Conservation (phyloP, 2,797 vertebrate species). For the Microctenopoma steveboyesi region DNA sequence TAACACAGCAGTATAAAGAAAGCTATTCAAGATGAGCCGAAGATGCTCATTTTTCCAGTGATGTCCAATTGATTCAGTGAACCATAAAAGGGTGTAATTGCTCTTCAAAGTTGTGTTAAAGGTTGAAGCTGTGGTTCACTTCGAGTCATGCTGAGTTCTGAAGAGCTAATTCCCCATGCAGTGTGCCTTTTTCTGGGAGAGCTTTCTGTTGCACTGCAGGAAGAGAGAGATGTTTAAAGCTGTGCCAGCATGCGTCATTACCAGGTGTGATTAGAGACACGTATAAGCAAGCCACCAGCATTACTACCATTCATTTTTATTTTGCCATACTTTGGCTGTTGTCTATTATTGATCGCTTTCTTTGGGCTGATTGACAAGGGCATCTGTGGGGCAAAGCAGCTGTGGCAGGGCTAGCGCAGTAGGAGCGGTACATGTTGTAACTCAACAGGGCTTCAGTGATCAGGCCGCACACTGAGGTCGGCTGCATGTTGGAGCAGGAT, state of each 20-base stretch:
- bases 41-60: conserved; percentile 42
- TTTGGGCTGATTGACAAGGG: conserved; percentile 51
- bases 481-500: conserved; percentile 23
- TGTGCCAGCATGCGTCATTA: conserved; percentile 33
- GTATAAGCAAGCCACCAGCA: conserved; percentile 9
- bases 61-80: conserved; percentile 42
- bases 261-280: conserved; percentile 34
- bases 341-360: conserved; percentile 31
- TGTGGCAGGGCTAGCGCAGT: conserved; percentile 20
- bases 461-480: conserved; percentile 46
- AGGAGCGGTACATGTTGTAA: conserved; percentile 63
- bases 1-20: conserved; percentile 15
- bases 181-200: conserved; percentile 47
- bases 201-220: conserved; percentile 45
- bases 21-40: conserved; percentile 29
- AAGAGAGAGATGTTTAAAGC: conserved; percentile 50
- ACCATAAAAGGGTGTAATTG: conserved; percentile 52
- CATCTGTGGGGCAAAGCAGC: conserved; percentile 32
- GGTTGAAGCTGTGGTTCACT: conserved; percentile 54
- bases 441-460: conserved; percentile 55
- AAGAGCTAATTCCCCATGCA: conserved; percentile 44
- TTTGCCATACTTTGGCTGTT: conserved; percentile 35
- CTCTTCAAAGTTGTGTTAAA: conserved; percentile 69
- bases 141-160: conserved; percentile 59
- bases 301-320: conserved; percentile 22